Conservation (phyloP, 2,888 invertebrate genomes). For the Zele albiditarsus region DNA sequence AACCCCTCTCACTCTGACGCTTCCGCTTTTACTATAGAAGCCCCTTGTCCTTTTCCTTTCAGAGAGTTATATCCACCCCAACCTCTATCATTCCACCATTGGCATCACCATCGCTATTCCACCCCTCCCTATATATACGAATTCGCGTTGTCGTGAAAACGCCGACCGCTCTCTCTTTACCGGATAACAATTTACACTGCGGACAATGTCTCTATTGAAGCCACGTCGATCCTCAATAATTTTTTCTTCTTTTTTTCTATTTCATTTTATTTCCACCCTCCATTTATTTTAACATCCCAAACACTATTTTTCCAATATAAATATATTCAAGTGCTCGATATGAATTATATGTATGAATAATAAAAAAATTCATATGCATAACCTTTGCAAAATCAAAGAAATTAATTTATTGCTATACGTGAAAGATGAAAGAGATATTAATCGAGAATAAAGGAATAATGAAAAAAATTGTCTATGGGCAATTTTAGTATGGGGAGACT, state of each 20-base stretch:
- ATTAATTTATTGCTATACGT: neutral
- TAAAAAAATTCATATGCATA: neutral
- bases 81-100: conserved; percentile 41
- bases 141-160: conserved; percentile 1
- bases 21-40: conserved; percentile 33
- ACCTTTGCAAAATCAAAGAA: neutral
- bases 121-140: conserved; percentile 19
- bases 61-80: conserved; percentile 34
- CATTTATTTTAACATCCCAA: conserved; percentile 5
- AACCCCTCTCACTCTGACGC: conserved; percentile 51
- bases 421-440: neutral
- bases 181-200: conserved; percentile 65
- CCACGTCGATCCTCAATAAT: conserved; percentile 42
- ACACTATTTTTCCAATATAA: conserved; percentile 2
- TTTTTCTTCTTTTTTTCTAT: conserved; percentile 13
- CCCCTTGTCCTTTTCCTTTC: neutral
- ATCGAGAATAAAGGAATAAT: neutral
- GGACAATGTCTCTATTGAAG: conserved; percentile 71
- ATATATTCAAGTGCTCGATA: neutral
- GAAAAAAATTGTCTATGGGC: conserved; percentile 15
- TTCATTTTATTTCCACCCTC: conserved; percentile 14
- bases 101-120: conserved; percentile 37
- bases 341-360: neutral
- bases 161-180: conserved; percentile 22
- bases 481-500: conserved; percentile 15